Evolutionary conservation across 92 coral and sea anemone species (phyloP).

Genomic region (Ricordea florida): DNA sequence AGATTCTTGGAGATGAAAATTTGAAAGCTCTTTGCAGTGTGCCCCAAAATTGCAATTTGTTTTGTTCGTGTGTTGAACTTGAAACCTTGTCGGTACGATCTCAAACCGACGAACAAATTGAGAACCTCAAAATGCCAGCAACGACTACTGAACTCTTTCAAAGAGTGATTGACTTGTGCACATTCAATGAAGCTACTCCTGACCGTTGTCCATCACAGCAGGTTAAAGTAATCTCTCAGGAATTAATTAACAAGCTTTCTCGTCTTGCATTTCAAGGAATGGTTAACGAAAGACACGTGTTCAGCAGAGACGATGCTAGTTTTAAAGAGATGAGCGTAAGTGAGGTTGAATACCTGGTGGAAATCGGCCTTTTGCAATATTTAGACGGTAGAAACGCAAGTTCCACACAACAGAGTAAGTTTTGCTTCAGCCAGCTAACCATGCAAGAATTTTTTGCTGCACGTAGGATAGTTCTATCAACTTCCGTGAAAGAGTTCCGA

Average conservation of each 20-base stretch:
- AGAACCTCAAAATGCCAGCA: constrained; percentile 1
- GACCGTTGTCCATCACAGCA: background rate
- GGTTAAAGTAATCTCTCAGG: background rate
- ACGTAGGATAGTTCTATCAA: constrained; percentile 21
- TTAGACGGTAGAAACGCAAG: constrained; percentile 8
- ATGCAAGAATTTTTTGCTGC: constrained; percentile 65
- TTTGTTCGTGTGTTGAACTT: constrained; percentile 27
- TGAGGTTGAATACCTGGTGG: constrained; percentile 30
- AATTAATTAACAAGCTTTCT: constrained; percentile 19
- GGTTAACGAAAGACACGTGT: background rate
- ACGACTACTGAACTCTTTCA: constrained; percentile 4
- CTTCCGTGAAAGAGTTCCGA: constrained; percentile 11
- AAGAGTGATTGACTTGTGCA: background rate
- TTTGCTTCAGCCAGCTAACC: constrained; percentile 38
- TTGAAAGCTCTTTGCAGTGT: constrained; percentile 33
- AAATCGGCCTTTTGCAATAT: constrained; percentile 31
- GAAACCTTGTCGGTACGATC: background rate
- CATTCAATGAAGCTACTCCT: background rate
- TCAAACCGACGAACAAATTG: background rate
- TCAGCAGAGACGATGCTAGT: constrained; percentile 2
- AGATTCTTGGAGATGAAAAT: constrained; percentile 20
- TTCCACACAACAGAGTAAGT: background rate
- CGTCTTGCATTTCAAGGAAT: constrained; percentile 24
- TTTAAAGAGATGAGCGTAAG: constrained; percentile 17
- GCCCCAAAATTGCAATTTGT: constrained; percentile 43